Percentiles rank a stretch among this genome's conserved stretches.
Evolutionary conservation across 2,888 invertebrate genomes (phyloP).

Genomic region (Xestia sexstrigata): DNA sequence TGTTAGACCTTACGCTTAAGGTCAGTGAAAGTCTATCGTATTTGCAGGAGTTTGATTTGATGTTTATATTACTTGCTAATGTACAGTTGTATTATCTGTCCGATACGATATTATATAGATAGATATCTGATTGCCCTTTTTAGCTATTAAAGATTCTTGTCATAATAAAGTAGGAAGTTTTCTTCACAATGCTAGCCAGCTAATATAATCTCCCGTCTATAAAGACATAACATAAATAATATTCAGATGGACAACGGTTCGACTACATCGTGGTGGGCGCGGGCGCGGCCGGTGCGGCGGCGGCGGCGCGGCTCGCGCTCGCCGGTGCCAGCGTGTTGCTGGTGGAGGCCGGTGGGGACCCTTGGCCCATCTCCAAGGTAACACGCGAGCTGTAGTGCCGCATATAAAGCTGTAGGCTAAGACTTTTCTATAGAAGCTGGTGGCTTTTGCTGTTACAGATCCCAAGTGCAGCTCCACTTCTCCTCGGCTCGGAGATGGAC

Average conservation of each 20-base stretch:
- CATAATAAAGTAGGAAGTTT: background rate
- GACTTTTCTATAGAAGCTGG: background rate
- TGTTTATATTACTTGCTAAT: background rate
- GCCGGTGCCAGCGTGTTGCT: conserved; percentile 75
- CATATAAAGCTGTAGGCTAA: background rate
- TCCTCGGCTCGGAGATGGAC: conserved; percentile 74
- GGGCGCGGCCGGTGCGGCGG: conserved; percentile 80
- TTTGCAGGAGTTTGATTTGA: background rate
- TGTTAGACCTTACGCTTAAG: background rate
- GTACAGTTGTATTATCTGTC: background rate
- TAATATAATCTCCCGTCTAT: background rate
- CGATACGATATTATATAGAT: background rate
- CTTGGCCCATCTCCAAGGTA: conserved; percentile 70
- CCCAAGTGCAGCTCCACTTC: conserved; percentile 68
- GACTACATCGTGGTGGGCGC: conserved; percentile 89
- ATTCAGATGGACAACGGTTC: conserved; percentile 77
- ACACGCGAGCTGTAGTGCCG: background rate
- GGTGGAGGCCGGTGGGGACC: conserved; percentile 79
- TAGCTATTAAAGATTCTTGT: background rate
- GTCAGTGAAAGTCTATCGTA: background rate
- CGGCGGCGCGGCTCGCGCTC: conserved; percentile 77
- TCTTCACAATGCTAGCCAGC: background rate
- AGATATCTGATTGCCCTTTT: background rate
- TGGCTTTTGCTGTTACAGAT: conserved; percentile 66
- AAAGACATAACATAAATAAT: no score